Evolutionary conservation across 2,797 vertebrate species (phyloP).

Genomic region (Melanitta fusca): DNA sequence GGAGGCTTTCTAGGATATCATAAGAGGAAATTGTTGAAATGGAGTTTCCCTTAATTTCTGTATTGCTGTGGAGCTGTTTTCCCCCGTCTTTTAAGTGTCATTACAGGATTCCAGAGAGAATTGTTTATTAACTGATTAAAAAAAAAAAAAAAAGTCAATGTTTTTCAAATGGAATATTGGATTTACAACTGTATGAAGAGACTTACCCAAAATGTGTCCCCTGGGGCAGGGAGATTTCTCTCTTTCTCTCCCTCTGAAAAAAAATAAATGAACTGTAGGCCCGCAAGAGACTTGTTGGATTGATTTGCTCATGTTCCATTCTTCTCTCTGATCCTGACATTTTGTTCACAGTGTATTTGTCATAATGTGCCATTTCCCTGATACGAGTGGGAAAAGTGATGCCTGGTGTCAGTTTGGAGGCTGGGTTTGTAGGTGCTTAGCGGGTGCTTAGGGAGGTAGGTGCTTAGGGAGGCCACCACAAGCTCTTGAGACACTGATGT

Average conservation of each 20-base stretch:
- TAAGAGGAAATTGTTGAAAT: neutral
- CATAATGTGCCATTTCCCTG: fast-evolving
- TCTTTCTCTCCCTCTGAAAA: neutral
- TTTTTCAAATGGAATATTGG: neutral
- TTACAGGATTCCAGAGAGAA: neutral
- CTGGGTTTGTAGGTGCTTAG: neutral
- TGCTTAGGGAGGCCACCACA: neutral
- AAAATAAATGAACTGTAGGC: neutral
- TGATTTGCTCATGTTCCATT: neutral
- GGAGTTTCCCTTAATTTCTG: neutral
- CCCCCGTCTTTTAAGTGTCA: neutral
- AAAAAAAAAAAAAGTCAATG: neutral
- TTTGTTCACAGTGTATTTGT: neutral
- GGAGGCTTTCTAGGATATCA: neutral
- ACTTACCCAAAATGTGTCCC: neutral
- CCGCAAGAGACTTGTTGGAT: neutral
- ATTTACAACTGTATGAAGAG: neutral
- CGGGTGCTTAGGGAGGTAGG: neutral
- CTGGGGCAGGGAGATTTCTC: neutral
- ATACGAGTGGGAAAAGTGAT: neutral
- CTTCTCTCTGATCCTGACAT: neutral
- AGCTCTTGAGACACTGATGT: neutral
- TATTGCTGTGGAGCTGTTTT: neutral
- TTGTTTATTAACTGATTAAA: neutral
- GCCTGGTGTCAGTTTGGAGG: neutral